Evolutionary conservation across 2,888 invertebrate species (phyloP).

Genomic region (Platycheirus rosarum): DNA sequence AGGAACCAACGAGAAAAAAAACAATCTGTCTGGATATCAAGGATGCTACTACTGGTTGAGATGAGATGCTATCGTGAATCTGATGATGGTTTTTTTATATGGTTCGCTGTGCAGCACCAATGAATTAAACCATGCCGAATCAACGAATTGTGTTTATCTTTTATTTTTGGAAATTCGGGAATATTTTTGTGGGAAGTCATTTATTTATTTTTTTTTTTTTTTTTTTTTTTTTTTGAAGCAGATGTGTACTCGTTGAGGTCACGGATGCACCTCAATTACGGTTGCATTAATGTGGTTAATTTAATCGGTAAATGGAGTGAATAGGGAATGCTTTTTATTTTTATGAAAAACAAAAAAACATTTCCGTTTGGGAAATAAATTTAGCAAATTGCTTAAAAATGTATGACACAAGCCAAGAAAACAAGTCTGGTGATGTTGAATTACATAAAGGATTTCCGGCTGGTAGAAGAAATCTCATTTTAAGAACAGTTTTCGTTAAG

Average conservation of each 20-base stretch:
- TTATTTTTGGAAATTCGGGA: slow-evolving; percentile 42
- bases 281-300: slow-evolving; percentile 66
- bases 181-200: slow-evolving; percentile 19
- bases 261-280: slow-evolving; percentile 71
- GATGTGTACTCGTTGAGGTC: slow-evolving; percentile 62
- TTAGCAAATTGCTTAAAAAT: slow-evolving; percentile 15
- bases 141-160: slow-evolving; percentile 10
- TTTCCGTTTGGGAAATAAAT: slow-evolving; percentile 13
- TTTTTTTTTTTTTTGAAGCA: slow-evolving; percentile 59
- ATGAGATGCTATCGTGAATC: slow-evolving; percentile 19
- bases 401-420: not conserved
- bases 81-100: slow-evolving; percentile 1
- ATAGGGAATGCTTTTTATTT: slow-evolving; percentile 18
- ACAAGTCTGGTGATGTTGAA: no score
- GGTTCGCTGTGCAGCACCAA: slow-evolving; percentile 27
- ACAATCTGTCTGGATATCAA: slow-evolving; percentile 47
- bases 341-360: not conserved
- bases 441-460: no score
- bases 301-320: slow-evolving; percentile 66
- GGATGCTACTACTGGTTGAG: slow-evolving; percentile 39
- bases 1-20: no score
- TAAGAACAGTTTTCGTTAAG: no score
- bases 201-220: slow-evolving; percentile 16
- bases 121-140: slow-evolving; percentile 51
- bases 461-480: no score